Evolutionary conservation across 2,888 invertebrate species (phyloP), one percentile per base, ranked within the genome.

Genomic region (Tuberolachnus salignus): DNA sequence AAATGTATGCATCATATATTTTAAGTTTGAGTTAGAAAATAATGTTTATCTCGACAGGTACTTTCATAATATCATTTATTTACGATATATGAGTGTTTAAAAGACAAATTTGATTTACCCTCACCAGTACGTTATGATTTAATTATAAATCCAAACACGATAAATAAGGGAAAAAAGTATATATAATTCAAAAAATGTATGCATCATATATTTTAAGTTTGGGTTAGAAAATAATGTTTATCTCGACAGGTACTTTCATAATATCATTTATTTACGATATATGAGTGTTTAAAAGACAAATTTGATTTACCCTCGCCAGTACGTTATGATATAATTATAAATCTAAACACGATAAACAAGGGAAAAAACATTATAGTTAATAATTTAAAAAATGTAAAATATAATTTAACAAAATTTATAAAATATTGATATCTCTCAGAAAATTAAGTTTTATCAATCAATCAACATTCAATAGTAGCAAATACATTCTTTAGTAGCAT

Each of bases 11-110:
- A n/a, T n/a, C n/a, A n/a, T 10, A 9, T 16, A 9, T 16, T 34
- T 34, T 34, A 34, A 34, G 3, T 34, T 34, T 34, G 34, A 6
- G 26, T 3, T 4, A 26, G 3, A 19, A 16, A 64, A 0, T 1
- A 6, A 42, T 70, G 55, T 71, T 71, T 14, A 55, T 71, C 71
- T 71, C 71, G 70, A 74, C 74, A 74, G 74, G 74, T 74, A 74
- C 74, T 64, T 55, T 74, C 64, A 64, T 53, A 53, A 42, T 44
- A 75, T 66, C 66, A 66, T 67, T 57, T 11, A 11, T 1, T 19
- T 44, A 66, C 0, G 55, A 75, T 66, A 64, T 46, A 75, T 19
- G 55, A 66, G 74, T 66, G 66, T 75, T 75, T 75, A 55, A 66
- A 75, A 75, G 57, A 66, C 44, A 23, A 10, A 1, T 66, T 46